Evolutionary conservation across 2,113 vertebrate genomes (phyloP), one percentile per base, ranked within the genome.

Genomic region (Theropithecus gelada): DNA sequence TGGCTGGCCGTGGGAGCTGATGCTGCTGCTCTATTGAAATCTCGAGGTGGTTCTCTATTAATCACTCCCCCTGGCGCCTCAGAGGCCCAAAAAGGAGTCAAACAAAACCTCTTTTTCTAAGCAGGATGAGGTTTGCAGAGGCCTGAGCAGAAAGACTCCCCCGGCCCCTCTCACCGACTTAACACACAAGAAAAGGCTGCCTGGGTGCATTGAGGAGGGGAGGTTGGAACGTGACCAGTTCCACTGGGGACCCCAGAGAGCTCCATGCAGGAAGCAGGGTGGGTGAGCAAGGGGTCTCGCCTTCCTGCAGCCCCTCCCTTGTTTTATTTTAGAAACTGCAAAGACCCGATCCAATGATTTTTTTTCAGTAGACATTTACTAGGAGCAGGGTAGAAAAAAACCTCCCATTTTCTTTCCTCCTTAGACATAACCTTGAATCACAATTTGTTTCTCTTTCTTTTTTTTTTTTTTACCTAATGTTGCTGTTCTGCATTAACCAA

Each of bases 41-140:
- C 61, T 2, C 0, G 81, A 40, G 48, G 91, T 95, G 88, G 27
- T n/a, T 97, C 59, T 27, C 91, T 59, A 86, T 92, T 82, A 81
- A 75, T 78, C 92, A 94, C 76, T 78, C 95, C 95, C 55, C 76
- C 35, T 17, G 38, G 93, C 75, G 83, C 84, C 88, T 94, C 90
- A 0, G 50, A 93, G 93, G 88, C 94, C 75, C 59, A 25, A 72
- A 93, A 93, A 45, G 66, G 78, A 93, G 66, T 70, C 43, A 40
- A 81, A 97, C 88, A 95, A 97, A 97, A 92, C 96, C 95, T 92
- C 86, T 73, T 95, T 95, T 97, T 88, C 84, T 94, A 88, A 97
- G 96, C 96, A 85, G 85, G 76, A 91, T 86, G 94, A 93, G 81
- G 90, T 90, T 59, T 57, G 50, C 85, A 59, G 43, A 68, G 96